phyloP scores from a whole-genome alignment of 1,140 invertebrate species.

The Pissodes strobi region DNA sequence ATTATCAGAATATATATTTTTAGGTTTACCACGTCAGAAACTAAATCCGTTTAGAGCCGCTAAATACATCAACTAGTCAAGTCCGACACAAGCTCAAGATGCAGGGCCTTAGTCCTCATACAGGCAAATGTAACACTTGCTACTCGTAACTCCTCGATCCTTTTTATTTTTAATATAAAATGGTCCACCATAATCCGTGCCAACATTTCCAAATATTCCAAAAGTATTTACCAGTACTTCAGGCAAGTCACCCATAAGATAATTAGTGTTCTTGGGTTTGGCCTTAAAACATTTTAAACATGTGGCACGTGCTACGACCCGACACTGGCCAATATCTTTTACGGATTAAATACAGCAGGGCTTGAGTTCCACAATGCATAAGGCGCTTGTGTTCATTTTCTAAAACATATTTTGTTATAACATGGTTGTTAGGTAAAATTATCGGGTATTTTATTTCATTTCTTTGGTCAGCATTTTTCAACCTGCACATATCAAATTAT shows the following conservation, averaged over 20 bases:
- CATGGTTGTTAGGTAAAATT: neutral
- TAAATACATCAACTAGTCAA: conserved; percentile 25
- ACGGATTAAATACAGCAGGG: neutral
- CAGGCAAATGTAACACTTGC: too few species aligned
- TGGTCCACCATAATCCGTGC: too few species aligned
- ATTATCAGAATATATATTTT: neutral
- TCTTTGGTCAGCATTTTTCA: too few species aligned
- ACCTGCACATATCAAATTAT: too few species aligned
- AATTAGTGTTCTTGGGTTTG: neutral
- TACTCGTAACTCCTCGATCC: neutral
- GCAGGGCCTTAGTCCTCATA: conserved; percentile 45
- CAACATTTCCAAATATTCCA: too few species aligned
- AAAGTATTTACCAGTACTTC: conserved; percentile 11
- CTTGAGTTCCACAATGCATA: neutral
- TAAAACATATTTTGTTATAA: neutral
- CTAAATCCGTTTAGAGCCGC: neutral
- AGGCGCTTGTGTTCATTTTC: conserved; percentile 4
- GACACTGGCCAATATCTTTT: neutral
- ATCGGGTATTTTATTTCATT: too few species aligned
- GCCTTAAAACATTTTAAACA: neutral
- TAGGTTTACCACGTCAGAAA: too few species aligned
- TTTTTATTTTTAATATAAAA: too few species aligned
- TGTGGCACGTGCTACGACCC: neutral
- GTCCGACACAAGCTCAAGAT: conserved; percentile 50
- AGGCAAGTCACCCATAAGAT: conserved; percentile 18